Evolutionary conservation across 2,888 invertebrate genomes (phyloP), one percentile per base, ranked within the genome.

Genomic region (Thereva unica): DNA sequence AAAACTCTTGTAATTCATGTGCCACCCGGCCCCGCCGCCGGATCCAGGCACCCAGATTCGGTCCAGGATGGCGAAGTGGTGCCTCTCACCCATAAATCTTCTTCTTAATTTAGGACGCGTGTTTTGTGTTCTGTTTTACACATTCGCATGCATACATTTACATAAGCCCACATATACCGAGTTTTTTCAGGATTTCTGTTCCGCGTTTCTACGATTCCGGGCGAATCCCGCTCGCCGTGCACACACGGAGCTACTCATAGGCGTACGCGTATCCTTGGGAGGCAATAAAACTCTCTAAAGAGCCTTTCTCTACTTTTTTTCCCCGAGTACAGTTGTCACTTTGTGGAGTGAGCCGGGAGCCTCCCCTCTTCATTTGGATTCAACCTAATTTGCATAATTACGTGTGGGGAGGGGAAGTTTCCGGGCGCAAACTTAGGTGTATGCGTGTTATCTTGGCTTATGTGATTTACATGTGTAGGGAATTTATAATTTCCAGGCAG

Each of bases 301-400:
- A 40, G n/a, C 38, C 53, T 38, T 53, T 53, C 38, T n/a, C 38
- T 8, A 61, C 12, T 50, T 61, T 41, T 50, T 61, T 61, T 61
- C 61, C 50, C 23, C 23, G 23, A 23, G 23, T 23, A 61, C 61
- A 61, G 61, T 61, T 61, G 61, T 50, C 61, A 61, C 61, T 61
- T 50, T 50, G 37, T 41, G 61, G 61, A 50, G 41, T 61, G 61
- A 61, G 61, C 40, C 12, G 40, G 37, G 61, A 23, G n/a, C 34
- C 44, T 45, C 40, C 64, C 53, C 53, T 53, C 37, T 50, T 54
- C 42, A 37, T 9, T 44, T 45, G 41, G 54, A 61, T 54, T 64
- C 53, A 64, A 64, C 53, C 64, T 64, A 64, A 64, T 64, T 64
- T 64, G 64, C 64, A 64, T 64, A 64, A 64, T 64, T 64, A 64